Conservation (phyloP, 1,140 invertebrate species). For the Aphaenogaster ashmeadi region DNA sequence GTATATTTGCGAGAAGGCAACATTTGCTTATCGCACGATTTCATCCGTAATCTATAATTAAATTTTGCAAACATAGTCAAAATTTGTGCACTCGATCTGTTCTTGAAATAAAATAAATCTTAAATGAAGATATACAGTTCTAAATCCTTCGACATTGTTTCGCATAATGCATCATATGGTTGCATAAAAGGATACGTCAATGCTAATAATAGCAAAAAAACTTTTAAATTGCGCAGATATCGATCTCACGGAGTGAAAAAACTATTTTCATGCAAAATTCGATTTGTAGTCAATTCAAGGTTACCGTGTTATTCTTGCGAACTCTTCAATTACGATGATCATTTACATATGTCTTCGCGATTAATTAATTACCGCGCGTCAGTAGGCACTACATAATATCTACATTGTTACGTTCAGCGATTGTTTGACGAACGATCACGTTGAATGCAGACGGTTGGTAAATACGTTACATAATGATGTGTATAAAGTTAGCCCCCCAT, state of each 20-base stretch:
- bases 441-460: neutral
- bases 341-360: slow-evolving; percentile 17
- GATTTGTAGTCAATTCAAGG: slow-evolving; percentile 15
- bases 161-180: neutral
- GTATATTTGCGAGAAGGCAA: neutral
- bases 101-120: neutral
- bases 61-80: neutral
- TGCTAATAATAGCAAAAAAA: neutral
- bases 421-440: neutral
- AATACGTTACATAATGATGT: slow-evolving; percentile 13
- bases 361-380: neutral
- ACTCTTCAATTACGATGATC: neutral
- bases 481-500: too few relatives aligned
- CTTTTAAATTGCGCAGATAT: neutral
- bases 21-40: neutral
- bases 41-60: slow-evolving; percentile 1
- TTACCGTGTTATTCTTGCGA: neutral
- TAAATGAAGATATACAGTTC: neutral
- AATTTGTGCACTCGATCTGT: neutral
- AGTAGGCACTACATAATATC: slow-evolving; percentile 6
- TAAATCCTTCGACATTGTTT: neutral
- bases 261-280: slow-evolving; percentile 11
- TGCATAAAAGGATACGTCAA: neutral
- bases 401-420: neutral
- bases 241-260: neutral